Percentiles rank a stretch among this genome's conserved stretches.
Evolutionary conservation across 1,140 invertebrate genomes (phyloP).

Genomic region (Macrotrachela quadricornifera): DNA sequence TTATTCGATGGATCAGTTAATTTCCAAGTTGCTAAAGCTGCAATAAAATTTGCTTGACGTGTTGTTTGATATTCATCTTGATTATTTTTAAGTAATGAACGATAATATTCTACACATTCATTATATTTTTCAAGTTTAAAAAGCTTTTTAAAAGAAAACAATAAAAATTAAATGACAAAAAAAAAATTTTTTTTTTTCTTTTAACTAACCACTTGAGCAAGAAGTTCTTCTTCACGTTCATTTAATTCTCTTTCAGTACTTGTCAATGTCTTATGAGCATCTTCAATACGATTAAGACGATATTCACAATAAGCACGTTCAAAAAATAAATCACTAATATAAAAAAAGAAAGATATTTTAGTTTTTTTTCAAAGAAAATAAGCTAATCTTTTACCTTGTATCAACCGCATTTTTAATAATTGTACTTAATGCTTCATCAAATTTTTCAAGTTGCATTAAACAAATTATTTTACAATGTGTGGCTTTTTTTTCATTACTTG

Average conservation of each 20-base stretch:
- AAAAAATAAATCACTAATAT: slow-evolving; percentile 41
- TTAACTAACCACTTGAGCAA: slow-evolving; percentile 47
- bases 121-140: slow-evolving; percentile 41
- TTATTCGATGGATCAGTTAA: slow-evolving; percentile 6
- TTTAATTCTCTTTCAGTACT: slow-evolving; percentile 36
- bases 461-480: slow-evolving; percentile 74
- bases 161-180: not conserved
- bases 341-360: not conserved
- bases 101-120: slow-evolving; percentile 60
- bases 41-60: slow-evolving; percentile 68
- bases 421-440: slow-evolving; percentile 59
- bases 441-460: slow-evolving; percentile 61
- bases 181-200: not conserved
- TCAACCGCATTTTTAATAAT: slow-evolving; percentile 40
- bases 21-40: slow-evolving; percentile 56
- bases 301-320: slow-evolving; percentile 84
- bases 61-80: slow-evolving; percentile 80
- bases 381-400: too few relatives aligned
- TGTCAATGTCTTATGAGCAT: slow-evolving; percentile 50
- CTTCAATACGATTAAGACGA: slow-evolving; percentile 56
- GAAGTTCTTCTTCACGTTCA: slow-evolving; percentile 52
- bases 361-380: too few relatives aligned
- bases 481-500: slow-evolving; percentile 51
- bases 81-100: slow-evolving; percentile 33
- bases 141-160: slow-evolving; percentile 15